Evolutionary conservation across 92 coral and sea anemone genomes (phyloP).

Genomic region (Metridium senile): DNA sequence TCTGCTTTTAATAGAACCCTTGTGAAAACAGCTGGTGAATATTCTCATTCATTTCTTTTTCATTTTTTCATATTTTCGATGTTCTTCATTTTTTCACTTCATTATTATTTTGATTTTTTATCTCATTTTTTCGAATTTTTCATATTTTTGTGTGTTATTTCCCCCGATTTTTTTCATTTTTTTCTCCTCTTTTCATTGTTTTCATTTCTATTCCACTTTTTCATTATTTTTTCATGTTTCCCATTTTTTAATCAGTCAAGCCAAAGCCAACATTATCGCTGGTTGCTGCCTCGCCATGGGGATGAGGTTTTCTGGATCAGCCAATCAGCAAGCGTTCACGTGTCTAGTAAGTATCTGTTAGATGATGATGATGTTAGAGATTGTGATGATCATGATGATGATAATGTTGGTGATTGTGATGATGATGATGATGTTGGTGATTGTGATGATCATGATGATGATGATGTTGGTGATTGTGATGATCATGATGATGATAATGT

Average conservation of each 20-base stretch:
- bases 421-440: neutral
- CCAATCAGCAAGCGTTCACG: constrained; percentile 86
- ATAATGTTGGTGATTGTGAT: neutral
- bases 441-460: neutral
- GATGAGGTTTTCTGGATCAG: constrained; percentile 94
- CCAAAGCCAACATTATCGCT: constrained; percentile 89
- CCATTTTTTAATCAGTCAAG: constrained; percentile 63
- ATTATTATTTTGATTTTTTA: no score
- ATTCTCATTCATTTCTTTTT: no score
- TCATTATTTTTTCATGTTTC: no score
- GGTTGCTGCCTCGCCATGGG: constrained; percentile 99
- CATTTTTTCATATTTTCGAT: no score
- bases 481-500: neutral
- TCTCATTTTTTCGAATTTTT: no score
- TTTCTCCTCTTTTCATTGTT: no score
- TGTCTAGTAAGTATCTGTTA: constrained; percentile 64
- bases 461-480: neutral
- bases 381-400: neutral
- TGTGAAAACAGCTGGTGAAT: no score
- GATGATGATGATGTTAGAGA: neutral
- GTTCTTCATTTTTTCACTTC: no score
- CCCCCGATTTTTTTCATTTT: neutral
- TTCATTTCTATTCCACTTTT: no score
- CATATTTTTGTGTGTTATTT: neutral
- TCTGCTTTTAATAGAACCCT: no score